Evolutionary conservation across 53 echinoderm and acorn worm species (phyloP).

Genomic region (Echinometra lucunter): DNA sequence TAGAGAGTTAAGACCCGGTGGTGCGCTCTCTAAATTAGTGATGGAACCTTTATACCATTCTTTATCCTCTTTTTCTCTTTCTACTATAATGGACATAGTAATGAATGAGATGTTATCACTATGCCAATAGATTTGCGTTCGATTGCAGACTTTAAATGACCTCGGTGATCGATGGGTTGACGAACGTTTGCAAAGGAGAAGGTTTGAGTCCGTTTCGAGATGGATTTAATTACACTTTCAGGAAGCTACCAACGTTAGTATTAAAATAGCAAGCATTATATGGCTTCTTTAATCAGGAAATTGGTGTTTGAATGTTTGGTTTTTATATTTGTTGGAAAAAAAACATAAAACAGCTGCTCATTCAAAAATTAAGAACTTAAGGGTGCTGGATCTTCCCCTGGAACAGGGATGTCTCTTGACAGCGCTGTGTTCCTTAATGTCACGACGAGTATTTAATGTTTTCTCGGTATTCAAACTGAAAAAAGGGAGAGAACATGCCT

Average conservation of each 20-base stretch:
- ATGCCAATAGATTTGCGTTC: conserved; percentile 42
- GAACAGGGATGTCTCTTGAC: not conserved
- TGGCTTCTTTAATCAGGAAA: not conserved
- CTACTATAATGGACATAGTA: not conserved
- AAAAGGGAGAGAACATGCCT: not conserved
- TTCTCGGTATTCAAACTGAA: not conserved
- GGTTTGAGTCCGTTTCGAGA: not conserved
- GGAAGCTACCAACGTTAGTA: not conserved
- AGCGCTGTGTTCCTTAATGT: not conserved
- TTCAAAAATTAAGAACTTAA: not conserved
- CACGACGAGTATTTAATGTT: not conserved
- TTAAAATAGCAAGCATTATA: not conserved
- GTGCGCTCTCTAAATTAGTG: no score
- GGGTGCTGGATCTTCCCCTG: not conserved
- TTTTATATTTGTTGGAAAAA: not conserved
- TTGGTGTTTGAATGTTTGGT: not conserved
- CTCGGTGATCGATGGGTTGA: not conserved
- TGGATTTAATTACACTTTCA: not conserved
- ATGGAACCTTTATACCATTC: no score
- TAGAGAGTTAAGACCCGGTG: no score
- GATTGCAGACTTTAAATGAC: not conserved
- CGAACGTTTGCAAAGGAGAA: not conserved
- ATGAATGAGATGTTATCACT: not conserved
- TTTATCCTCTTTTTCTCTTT: not conserved
- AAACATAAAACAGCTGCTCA: not conserved